These are phyloP conservation scores for Verasper variegatus DNA, from an alignment of 2,113 vertebrate genomes.

Conservation along the genomic window DNA sequence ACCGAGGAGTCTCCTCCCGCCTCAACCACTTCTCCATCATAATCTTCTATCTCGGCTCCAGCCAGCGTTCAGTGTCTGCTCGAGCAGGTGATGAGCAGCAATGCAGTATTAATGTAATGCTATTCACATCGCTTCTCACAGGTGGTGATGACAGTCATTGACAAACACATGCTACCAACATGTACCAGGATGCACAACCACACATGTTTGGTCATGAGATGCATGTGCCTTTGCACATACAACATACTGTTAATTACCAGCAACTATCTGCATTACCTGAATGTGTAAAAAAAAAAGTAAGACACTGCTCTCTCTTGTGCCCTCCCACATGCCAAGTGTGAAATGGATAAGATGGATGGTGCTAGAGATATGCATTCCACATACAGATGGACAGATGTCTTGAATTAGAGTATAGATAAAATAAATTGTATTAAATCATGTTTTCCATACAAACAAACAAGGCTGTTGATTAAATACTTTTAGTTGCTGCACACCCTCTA, in stretches of 20 bases:
- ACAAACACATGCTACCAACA: conserved; percentile 21
- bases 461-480: conserved; percentile 33
- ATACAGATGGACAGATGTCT: too few relatives aligned
- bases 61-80: neutral
- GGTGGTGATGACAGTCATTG: conserved; percentile 6
- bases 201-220: neutral
- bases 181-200: neutral
- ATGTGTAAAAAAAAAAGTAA: neutral
- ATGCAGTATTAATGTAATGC: conserved; percentile 13
- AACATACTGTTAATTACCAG: neutral
- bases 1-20: conserved; percentile 7
- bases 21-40: conserved; percentile 19
- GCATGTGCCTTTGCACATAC: neutral
- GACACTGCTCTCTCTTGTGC: too few relatives aligned
- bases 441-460: neutral
- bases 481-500: conserved; percentile 28
- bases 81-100: conserved; percentile 27
- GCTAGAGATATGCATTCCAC: too few relatives aligned
- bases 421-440: neutral
- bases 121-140: conserved; percentile 24
- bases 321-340: too few relatives aligned
- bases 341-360: too few relatives aligned
- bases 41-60: conserved; percentile 41
- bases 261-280: neutral
- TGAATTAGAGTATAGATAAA: too few relatives aligned